Percentiles rank a stretch among this genome's conserved stretches.
Evolutionary conservation across 2,113 vertebrate species (phyloP).

Genomic region (Syrmaticus mikado): DNA sequence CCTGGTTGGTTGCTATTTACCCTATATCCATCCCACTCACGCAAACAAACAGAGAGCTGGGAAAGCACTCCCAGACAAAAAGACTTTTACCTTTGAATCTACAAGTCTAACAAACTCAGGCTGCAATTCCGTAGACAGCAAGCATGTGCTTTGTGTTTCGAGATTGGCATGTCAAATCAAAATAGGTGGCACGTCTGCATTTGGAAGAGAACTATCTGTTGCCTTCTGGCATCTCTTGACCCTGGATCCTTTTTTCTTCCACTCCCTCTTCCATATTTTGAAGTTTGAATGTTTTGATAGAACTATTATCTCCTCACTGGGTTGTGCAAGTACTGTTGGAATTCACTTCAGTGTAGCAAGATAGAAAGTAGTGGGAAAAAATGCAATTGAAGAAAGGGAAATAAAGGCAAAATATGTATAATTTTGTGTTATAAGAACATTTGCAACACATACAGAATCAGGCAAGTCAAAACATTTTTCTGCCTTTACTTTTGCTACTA

Average conservation of each 20-base stretch:
- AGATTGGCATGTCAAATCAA: neutral
- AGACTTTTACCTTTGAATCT: neutral
- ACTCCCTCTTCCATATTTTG: neutral
- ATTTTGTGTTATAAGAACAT: constrained; percentile 1
- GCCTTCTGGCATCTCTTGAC: neutral
- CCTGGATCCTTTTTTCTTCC: neutral
- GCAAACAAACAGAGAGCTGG: neutral
- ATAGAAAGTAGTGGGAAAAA: neutral
- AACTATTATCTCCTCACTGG: neutral
- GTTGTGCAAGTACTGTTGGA: neutral
- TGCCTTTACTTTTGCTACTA: neutral
- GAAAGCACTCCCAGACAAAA: neutral
- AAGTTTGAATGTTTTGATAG: neutral
- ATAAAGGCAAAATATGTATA: neutral
- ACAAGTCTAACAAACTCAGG: neutral
- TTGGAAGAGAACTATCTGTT: neutral
- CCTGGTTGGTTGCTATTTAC: neutral
- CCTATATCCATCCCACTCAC: fast-evolving
- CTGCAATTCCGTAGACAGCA: neutral
- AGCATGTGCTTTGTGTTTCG: neutral
- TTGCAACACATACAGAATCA: neutral
- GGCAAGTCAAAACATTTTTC: neutral
- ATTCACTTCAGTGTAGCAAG: neutral
- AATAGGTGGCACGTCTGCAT: neutral
- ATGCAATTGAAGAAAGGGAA: neutral